Percentiles rank a stretch among this genome's conserved stretches.
These are phyloP conservation scores for Ispidina picta DNA, from an alignment of 2,797 vertebrate species.

Conservation along the genomic window DNA sequence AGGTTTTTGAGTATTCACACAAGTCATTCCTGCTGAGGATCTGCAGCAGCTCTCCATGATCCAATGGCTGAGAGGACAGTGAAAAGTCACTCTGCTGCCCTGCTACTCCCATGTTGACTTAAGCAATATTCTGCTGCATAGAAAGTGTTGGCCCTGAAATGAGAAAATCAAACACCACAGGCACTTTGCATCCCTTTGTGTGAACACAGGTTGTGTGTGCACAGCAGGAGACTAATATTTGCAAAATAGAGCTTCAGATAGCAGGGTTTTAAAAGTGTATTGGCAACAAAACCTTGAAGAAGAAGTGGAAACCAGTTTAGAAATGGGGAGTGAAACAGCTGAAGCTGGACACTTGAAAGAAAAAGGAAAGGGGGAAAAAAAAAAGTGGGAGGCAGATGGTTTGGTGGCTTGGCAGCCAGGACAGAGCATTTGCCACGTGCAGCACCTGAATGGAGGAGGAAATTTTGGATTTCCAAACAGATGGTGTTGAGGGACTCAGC, in stretches of 20 bases:
- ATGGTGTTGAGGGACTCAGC: conserved; percentile 64
- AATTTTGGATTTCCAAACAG: conserved; percentile 62
- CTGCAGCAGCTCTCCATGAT: neutral
- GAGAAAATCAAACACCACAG: neutral
- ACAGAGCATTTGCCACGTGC: conserved; percentile 53
- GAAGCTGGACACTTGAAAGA: neutral
- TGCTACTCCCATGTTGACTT: neutral
- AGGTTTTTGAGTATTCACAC: neutral
- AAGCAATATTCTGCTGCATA: conserved; percentile 12
- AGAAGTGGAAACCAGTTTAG: neutral
- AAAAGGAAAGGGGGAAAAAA: too few species aligned
- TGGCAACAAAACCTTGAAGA: neutral
- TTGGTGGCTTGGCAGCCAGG: conserved; percentile 60
- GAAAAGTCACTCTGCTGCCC: neutral
- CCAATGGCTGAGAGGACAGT: neutral
- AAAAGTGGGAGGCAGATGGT: conserved; percentile 42
- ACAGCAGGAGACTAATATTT: neutral
- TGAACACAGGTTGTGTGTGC: neutral
- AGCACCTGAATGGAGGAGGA: conserved; percentile 67
- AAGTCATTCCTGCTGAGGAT: neutral
- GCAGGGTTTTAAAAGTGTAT: neutral
- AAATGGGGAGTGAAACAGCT: neutral
- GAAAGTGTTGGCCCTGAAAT: neutral
- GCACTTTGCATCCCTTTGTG: neutral
- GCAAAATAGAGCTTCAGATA: neutral